phyloP scores from a whole-genome alignment of 92 coral and sea anemone species.

The Zoanthus solanderi region DNA sequence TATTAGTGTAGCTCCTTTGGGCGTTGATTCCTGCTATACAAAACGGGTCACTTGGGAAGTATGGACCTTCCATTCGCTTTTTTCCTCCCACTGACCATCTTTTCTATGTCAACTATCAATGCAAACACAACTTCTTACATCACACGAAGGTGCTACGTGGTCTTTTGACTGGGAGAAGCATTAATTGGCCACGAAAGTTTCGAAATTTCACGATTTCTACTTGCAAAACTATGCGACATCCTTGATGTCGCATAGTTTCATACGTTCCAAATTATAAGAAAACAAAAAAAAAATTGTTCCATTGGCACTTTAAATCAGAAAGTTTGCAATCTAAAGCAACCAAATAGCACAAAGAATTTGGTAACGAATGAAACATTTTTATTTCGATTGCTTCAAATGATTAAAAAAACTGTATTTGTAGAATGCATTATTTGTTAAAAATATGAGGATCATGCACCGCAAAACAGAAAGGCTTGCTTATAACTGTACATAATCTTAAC shows the following conservation, averaged over 20 bases:
- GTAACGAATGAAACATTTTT: no score
- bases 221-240: not conserved
- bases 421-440: no score
- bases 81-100: not conserved
- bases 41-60: not conserved
- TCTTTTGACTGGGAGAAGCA: not conserved
- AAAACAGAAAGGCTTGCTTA: no score
- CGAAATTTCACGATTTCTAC: not conserved
- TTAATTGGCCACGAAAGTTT: not conserved
- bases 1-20: slow-evolving; percentile 1
- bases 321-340: no score
- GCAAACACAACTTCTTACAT: slow-evolving; percentile 14
- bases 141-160: not conserved
- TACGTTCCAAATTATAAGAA: not conserved
- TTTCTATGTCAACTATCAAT: not conserved
- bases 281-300: not conserved
- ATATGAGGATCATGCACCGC: no score
- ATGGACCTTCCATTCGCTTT: not conserved
- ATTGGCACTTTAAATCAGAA: not conserved
- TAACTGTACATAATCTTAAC: no score
- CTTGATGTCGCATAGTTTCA: not conserved
- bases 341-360: no score
- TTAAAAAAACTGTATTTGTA: no score
- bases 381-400: no score
- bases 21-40: slow-evolving; percentile 9